Base-by-base conservation (phyloP, 2,113 vertebrate genomes). In the Brachyhypopomus gauderio region DNA sequence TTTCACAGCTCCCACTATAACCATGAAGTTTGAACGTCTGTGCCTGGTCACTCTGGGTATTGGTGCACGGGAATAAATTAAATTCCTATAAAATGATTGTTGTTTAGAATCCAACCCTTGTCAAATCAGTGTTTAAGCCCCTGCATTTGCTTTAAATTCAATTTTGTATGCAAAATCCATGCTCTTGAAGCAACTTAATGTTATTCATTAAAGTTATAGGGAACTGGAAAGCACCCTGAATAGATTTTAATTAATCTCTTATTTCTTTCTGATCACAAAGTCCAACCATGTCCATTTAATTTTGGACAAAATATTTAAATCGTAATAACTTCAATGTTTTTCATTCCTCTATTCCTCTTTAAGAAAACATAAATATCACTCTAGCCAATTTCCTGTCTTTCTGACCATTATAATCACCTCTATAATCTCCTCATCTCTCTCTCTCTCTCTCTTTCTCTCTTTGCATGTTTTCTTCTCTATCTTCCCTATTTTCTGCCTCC, bases 371-470 rank as follows among this genome's bases (percentile, higher is more conserved):
- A 69, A 83, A 72, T 58, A 83, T 8, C 67, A 60, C 41, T 77
- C 55, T 38, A 55, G 23, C 34, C 62, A 58, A 59, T 72, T 83
- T 72, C 55, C 34, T 27, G 19, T 82, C 77, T 80, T 87, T 87
- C 85, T 79, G 83, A 83, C 85, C 83, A 72, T 87, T 80, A 22
- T 84, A 82, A 84, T 90, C 87, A 84, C 87, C 84, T 70, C 79
- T 82, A 64, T 86, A 86, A 85, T 81, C 62, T 82, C 63, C 83
- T 83, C 81, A 85, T 87, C 52, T 78, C 19, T 56, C 62, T 55
- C 19, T 75, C n/a, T 66, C 17, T 75, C 48, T 30, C 30, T 30
- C 30, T 30, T 30, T 30, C 30, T 30, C 30, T 30, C 30, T 30
- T 3, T 79, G 48, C 82, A 19, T 60, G 12, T 8, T 45, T 25